phyloP scores from a whole-genome alignment of 2,888 invertebrate species.

The Patella depressa region DNA sequence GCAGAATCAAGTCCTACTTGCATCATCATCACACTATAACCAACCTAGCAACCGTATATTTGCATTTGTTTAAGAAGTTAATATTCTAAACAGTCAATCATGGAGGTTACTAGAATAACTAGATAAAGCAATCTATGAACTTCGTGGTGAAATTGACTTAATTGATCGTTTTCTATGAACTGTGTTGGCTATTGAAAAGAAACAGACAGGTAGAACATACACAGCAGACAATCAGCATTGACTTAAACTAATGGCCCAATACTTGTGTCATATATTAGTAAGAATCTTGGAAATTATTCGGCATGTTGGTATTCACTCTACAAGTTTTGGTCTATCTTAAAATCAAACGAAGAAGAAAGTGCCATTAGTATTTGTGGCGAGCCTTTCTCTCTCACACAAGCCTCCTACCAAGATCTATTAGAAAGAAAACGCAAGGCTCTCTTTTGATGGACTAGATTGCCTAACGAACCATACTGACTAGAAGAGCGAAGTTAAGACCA shows the following conservation, averaged over 20 bases:
- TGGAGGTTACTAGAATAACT: background rate
- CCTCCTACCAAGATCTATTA: background rate
- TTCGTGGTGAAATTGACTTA: background rate
- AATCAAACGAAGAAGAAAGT: too few species aligned
- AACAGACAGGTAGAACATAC: too few species aligned
- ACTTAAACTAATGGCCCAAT: too few species aligned
- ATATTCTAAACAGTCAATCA: background rate
- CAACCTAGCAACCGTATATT: slow-evolving; percentile 3
- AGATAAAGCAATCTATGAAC: slow-evolving; percentile 6
- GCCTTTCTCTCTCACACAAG: background rate
- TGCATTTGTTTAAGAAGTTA: background rate
- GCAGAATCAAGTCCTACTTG: too few species aligned
- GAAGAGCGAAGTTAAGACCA: slow-evolving; percentile 9
- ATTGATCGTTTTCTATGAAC: background rate
- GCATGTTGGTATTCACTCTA: too few species aligned
- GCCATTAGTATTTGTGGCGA: too few species aligned
- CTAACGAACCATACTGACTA: background rate
- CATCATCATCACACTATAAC: too few species aligned
- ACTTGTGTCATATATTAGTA: too few species aligned
- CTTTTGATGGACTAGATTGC: slow-evolving; percentile 1
- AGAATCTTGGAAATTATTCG: too few species aligned
- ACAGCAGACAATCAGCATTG: too few species aligned
- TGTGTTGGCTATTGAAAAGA: too few species aligned
- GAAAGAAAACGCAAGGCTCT: background rate
- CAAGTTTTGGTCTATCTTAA: too few species aligned